Evolutionary conservation across 2,888 invertebrate genomes (phyloP).

Genomic region (Muschampia plurimacula): DNA sequence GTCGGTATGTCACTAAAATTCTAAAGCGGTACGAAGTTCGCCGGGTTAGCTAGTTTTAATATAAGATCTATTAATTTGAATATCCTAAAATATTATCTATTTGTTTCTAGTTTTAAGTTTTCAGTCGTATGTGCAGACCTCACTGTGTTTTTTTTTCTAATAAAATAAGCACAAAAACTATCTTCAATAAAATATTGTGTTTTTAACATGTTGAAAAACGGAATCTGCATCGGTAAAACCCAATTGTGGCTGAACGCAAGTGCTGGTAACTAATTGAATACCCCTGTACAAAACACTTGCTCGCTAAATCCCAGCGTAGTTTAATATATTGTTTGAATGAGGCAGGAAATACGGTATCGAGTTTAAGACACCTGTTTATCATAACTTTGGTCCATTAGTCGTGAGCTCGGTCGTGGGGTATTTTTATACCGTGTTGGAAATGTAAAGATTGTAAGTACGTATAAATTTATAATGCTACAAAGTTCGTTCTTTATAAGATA

Average conservation of each 20-base stretch:
- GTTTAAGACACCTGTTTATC: conserved; percentile 25
- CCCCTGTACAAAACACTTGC: conserved; percentile 27
- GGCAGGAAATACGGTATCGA: conserved; percentile 22
- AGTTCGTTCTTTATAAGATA: too few relatives aligned
- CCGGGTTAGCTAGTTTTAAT: too few relatives aligned
- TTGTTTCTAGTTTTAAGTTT: too few relatives aligned
- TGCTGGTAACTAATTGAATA: conserved; percentile 24
- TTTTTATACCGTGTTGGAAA: conserved; percentile 12
- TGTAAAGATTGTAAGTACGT: neutral
- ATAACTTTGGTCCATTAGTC: conserved; percentile 19
- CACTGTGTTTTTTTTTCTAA: too few relatives aligned
- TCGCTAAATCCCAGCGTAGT: conserved; percentile 15
- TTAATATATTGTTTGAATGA: conserved; percentile 25
- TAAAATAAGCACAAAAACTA: too few relatives aligned
- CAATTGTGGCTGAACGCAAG: neutral
- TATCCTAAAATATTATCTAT: too few relatives aligned
- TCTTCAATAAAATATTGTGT: neutral
- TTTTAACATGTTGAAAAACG: neutral
- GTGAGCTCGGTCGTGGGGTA: neutral
- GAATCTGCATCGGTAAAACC: neutral
- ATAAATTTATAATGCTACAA: neutral
- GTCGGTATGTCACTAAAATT: too few relatives aligned
- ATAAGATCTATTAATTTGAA: too few relatives aligned
- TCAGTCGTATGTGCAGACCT: too few relatives aligned
- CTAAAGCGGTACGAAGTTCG: too few relatives aligned